phyloP scores from a whole-genome alignment of 2,888 invertebrate genomes.

The Microplitis deprimator region DNA sequence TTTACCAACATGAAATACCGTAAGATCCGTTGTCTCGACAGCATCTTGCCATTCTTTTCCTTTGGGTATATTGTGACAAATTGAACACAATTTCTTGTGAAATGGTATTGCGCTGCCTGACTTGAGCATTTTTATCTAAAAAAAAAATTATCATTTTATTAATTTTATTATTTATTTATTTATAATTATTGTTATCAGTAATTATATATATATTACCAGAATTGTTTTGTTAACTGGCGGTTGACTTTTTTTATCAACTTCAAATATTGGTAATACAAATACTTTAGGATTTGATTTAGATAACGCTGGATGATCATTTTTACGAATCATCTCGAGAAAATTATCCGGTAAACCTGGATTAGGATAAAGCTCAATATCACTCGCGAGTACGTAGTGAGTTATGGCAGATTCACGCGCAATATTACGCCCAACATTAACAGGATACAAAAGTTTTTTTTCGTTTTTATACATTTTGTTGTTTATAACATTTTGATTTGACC shows the following conservation, averaged over 20 bases:
- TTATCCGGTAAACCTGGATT: slow-evolving; percentile 85
- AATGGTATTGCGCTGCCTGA: slow-evolving; percentile 89
- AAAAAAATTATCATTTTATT: background rate
- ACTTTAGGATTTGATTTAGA: slow-evolving; percentile 79
- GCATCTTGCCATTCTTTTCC: slow-evolving; percentile 88
- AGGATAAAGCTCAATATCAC: slow-evolving; percentile 93
- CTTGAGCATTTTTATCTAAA: slow-evolving; percentile 78
- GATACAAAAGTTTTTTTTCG: slow-evolving; percentile 86
- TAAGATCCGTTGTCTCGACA: slow-evolving; percentile 80
- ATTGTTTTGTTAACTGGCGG: slow-evolving; percentile 66
- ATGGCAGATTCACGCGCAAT: slow-evolving; percentile 88
- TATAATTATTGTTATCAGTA: background rate
- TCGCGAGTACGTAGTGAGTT: slow-evolving; percentile 87
- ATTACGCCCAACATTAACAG: slow-evolving; percentile 91
- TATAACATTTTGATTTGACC: slow-evolving; percentile 75
- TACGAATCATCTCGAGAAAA: slow-evolving; percentile 88
- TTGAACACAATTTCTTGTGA: slow-evolving; percentile 90
- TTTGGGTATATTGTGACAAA: slow-evolving; percentile 90
- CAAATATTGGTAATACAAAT: slow-evolving; percentile 91
- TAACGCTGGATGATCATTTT: slow-evolving; percentile 78
- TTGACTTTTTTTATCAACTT: slow-evolving; percentile 79
- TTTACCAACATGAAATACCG: slow-evolving; percentile 89
- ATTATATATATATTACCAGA: slow-evolving; percentile 62
- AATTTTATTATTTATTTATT: background rate
- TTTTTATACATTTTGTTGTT: slow-evolving; percentile 81